These are phyloP conservation scores for Pissodes strobi DNA, from an alignment of 1,140 invertebrate genomes.

Conservation along the genomic window DNA sequence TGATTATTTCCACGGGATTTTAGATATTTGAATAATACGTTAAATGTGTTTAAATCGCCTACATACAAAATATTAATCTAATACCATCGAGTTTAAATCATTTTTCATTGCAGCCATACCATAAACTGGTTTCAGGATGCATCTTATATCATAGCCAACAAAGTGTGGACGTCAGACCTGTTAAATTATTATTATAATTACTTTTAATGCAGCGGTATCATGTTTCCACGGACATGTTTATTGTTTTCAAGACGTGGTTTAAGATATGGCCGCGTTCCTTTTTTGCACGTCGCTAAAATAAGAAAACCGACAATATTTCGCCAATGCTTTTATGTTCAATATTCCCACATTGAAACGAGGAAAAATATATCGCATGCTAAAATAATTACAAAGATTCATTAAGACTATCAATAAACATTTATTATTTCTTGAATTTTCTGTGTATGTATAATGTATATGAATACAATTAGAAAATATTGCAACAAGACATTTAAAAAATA, in stretches of 20 bases:
- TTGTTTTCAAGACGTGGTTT: slow-evolving; percentile 39
- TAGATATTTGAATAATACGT: too few relatives aligned
- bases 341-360: slow-evolving; percentile 4
- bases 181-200: slow-evolving; percentile 51
- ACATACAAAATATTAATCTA: too few relatives aligned
- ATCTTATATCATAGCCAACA: slow-evolving; percentile 43
- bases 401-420: too few relatives aligned
- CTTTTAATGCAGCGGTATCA: slow-evolving; percentile 48
- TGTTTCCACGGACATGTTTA: slow-evolving; percentile 47
- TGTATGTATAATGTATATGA: too few relatives aligned
- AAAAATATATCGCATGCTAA: background rate
- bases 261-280: slow-evolving; percentile 32
- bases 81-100: too few relatives aligned
- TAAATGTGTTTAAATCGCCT: too few relatives aligned
- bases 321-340: slow-evolving; percentile 28
- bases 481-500: too few relatives aligned
- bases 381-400: too few relatives aligned
- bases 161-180: slow-evolving; percentile 38
- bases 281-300: slow-evolving; percentile 24
- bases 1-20: too few relatives aligned
- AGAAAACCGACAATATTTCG: slow-evolving; percentile 25
- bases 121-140: slow-evolving; percentile 17
- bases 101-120: too few relatives aligned
- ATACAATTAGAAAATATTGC: too few relatives aligned
- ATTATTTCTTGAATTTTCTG: too few relatives aligned